Percentiles rank a stretch among this genome's conserved stretches.
Conservation (phyloP, 2,797 vertebrate genomes). For the Ataeniobius toweri region DNA sequence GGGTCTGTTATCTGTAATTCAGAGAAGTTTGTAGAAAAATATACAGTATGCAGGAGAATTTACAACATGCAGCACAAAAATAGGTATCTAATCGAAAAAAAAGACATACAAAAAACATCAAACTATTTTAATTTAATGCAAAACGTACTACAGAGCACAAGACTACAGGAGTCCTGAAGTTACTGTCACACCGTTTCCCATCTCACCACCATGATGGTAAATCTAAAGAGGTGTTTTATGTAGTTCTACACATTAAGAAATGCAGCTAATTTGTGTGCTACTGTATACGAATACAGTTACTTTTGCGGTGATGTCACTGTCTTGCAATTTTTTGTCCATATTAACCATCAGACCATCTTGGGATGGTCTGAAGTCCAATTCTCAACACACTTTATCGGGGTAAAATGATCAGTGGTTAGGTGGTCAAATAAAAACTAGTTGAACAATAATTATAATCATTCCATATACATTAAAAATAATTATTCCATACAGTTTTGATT, state of each 20-base stretch:
- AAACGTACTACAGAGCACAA: background rate
- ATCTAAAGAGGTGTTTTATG: background rate
- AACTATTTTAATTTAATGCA: background rate
- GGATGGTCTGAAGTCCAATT: no score
- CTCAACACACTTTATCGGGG: no score
- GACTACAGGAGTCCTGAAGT: background rate
- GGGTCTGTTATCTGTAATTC: constrained; percentile 81
- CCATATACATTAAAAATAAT: background rate
- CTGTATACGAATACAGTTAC: no score
- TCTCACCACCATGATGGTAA: background rate
- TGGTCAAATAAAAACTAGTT: background rate
- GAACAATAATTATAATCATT: background rate
- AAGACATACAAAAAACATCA: background rate
- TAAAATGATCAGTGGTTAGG: no score
- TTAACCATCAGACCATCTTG: no score
- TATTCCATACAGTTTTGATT: background rate
- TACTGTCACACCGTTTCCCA: background rate
- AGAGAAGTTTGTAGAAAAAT: background rate
- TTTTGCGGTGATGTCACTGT: no score
- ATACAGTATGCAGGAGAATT: background rate
- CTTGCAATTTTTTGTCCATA: no score
- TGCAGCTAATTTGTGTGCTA: no score
- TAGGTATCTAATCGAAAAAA: background rate
- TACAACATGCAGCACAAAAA: background rate
- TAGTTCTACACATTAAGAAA: no score